Conservation (phyloP, 30 jellyfish, hydroid and myxozoan species). For the Hydractinia echinata region DNA sequence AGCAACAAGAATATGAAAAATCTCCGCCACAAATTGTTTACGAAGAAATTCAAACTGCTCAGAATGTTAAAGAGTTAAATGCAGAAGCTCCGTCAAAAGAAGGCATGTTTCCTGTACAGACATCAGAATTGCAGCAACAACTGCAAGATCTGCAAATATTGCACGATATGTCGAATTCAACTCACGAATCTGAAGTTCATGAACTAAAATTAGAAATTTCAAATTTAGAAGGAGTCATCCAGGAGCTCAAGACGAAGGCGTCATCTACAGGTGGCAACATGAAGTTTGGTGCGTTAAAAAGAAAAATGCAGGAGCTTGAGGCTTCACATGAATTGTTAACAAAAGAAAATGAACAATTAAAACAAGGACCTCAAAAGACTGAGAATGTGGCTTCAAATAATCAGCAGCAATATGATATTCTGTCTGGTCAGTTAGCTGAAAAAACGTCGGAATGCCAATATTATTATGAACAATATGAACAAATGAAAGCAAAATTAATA, state of each 20-base stretch:
- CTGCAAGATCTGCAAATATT: too few species aligned
- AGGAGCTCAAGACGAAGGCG: neutral
- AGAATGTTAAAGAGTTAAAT: too few species aligned
- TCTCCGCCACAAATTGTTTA: too few species aligned
- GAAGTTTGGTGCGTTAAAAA: slow-evolving; percentile 36
- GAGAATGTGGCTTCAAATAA: neutral
- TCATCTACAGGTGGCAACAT: slow-evolving; percentile 21
- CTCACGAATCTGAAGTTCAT: neutral
- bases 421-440: neutral
- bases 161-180: neutral
- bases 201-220: neutral
- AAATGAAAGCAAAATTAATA: neutral
- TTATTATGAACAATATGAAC: slow-evolving; percentile 13
- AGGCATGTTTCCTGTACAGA: too few species aligned
- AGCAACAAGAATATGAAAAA: too few species aligned
- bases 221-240: neutral
- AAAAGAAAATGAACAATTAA: slow-evolving; percentile 22
- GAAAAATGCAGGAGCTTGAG: slow-evolving; percentile 22
- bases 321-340: neutral
- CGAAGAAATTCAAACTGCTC: too few species aligned
- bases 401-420: slow-evolving; percentile 3
- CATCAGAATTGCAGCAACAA: too few species aligned
- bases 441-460: slow-evolving; percentile 1
- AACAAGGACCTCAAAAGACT: neutral
- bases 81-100: too few species aligned